phyloP scores from a whole-genome alignment of 30 jellyfish, hydroid and myxozoan species.

The Hydractinia symbiolongicarpus region DNA sequence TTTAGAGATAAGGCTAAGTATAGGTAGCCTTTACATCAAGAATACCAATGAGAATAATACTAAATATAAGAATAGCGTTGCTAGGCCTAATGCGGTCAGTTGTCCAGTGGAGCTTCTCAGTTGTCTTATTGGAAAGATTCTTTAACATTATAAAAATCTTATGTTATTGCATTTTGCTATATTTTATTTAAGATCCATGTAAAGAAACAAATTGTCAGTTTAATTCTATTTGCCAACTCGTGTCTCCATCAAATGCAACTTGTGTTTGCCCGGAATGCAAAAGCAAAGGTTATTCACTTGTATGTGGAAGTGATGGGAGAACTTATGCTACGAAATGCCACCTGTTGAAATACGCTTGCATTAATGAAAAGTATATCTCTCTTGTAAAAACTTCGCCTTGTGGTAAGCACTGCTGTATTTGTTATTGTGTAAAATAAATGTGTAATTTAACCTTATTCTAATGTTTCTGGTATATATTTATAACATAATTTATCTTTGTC shows the following conservation, averaged over 20 bases:
- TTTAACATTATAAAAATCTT: too few relatives aligned
- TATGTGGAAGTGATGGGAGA: conserved; percentile 82
- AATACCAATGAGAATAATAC: too few relatives aligned
- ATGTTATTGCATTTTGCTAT: too few relatives aligned
- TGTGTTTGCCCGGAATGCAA: conserved; percentile 57
- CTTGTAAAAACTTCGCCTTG: conserved; percentile 58
- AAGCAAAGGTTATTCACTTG: conserved; percentile 38
- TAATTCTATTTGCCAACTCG: neutral
- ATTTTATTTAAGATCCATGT: neutral
- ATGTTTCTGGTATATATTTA: neutral
- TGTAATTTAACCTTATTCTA: too few relatives aligned
- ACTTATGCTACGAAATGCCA: conserved; percentile 69
- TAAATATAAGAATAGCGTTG: too few relatives aligned
- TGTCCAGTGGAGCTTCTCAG: too few relatives aligned
- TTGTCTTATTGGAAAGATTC: too few relatives aligned
- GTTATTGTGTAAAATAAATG: neutral
- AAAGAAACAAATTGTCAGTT: neutral
- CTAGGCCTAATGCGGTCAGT: too few relatives aligned
- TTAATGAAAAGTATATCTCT: conserved; percentile 19
- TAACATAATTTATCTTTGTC: neutral
- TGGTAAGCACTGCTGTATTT: conserved; percentile 36
- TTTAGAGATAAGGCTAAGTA: too few relatives aligned
- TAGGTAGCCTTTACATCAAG: too few relatives aligned
- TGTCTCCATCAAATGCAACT: neutral
- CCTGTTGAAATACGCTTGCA: conserved; percentile 45